Conservation (phyloP, 30 jellyfish, hydroid and myxozoan species). For the Nemopilema nomurai region DNA sequence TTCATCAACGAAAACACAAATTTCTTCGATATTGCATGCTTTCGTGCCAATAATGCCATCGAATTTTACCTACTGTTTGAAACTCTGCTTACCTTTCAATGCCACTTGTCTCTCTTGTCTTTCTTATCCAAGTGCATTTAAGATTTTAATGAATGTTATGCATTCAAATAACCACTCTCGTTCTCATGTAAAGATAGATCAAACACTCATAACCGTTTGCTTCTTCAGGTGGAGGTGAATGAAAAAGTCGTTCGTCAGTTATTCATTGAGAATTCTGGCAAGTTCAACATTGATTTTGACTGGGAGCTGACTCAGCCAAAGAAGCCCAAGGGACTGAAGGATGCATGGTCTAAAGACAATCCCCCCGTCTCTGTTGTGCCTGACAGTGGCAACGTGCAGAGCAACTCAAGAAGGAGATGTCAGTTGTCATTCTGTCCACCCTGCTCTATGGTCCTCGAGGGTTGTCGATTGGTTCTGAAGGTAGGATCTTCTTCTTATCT, state of each 20-base stretch:
- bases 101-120: too few relatives aligned
- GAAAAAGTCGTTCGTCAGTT: constrained; percentile 84
- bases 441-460: constrained; percentile 48
- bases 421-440: constrained; percentile 90
- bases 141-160: too few relatives aligned
- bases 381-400: constrained; percentile 62
- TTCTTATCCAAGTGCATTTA: too few relatives aligned
- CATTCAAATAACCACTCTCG: too few relatives aligned
- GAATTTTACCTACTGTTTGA: too few relatives aligned
- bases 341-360: constrained; percentile 48
- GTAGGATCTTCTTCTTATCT: constrained; percentile 22
- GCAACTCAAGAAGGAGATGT: constrained; percentile 64
- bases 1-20: too few relatives aligned
- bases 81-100: too few relatives aligned
- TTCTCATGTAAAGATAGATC: too few relatives aligned
- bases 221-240: constrained; percentile 79
- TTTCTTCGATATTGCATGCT: too few relatives aligned
- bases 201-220: too few relatives aligned
- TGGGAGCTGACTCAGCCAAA: constrained; percentile 65
- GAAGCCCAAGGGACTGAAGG: constrained; percentile 43
- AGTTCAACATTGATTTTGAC: constrained; percentile 69
- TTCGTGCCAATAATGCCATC: too few relatives aligned
- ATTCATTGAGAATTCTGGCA: constrained; percentile 72
- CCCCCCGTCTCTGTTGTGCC: constrained; percentile 73
- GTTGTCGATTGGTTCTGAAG: constrained; percentile 64